A percentile compares a stretch with the other conserved stretches of the same genome.
Evolutionary conservation across 2,888 invertebrate species (phyloP).

Genomic region (Calameuta filiformis): DNA sequence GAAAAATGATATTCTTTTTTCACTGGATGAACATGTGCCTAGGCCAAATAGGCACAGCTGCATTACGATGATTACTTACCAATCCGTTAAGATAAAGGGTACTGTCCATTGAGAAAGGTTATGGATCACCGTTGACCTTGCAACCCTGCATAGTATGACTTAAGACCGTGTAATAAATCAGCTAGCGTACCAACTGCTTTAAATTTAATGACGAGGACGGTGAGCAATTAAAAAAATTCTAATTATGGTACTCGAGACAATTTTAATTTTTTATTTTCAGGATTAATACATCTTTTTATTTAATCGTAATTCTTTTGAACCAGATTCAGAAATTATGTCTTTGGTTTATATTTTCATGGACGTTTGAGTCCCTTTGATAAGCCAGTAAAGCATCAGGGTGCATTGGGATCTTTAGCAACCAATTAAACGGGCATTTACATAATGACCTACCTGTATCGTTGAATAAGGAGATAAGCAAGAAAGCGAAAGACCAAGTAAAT

Average conservation of each 20-base stretch:
- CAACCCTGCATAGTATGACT: background rate
- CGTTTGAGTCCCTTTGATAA: background rate
- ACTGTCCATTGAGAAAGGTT: background rate
- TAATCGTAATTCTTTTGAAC: background rate
- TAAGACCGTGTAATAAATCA: background rate
- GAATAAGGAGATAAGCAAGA: background rate
- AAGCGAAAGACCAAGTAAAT: background rate
- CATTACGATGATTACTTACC: background rate
- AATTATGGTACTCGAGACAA: too few species aligned
- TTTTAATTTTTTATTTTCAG: too few species aligned
- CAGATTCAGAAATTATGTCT: background rate
- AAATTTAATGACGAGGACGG: too few species aligned
- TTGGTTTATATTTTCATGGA: background rate
- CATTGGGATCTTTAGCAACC: background rate
- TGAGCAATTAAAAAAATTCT: too few species aligned
- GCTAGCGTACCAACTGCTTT: background rate
- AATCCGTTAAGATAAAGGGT: background rate
- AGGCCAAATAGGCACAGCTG: background rate
- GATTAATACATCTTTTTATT: background rate
- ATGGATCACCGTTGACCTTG: background rate
- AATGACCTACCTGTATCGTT: background rate
- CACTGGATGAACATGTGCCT: background rate
- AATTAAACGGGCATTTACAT: background rate
- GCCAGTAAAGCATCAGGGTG: background rate
- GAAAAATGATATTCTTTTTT: background rate